Conservation (phyloP, 2,797 vertebrate species). For the Lagocephalus sceleratus region DNA sequence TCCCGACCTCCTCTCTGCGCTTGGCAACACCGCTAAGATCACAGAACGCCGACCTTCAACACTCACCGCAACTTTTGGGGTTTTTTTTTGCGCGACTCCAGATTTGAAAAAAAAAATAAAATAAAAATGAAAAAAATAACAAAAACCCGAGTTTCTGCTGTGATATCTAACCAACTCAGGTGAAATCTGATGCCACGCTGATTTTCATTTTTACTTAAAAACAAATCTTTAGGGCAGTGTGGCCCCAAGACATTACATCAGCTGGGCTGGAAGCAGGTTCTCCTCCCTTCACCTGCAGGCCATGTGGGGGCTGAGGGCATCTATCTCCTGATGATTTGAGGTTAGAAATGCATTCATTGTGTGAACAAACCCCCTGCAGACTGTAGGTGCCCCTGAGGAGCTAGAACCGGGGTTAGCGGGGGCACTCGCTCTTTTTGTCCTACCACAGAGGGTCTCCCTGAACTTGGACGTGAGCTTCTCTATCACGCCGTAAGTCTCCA, state of each 20-base stretch:
- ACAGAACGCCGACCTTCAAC: slow-evolving; percentile 36
- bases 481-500: slow-evolving; percentile 93
- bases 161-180: too few relatives aligned
- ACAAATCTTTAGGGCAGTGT: slow-evolving; percentile 42
- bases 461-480: slow-evolving; percentile 93
- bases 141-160: slow-evolving; percentile 26
- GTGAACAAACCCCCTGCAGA: slow-evolving; percentile 29
- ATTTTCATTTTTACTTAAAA: background rate
- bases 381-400: slow-evolving; percentile 55
- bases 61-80: slow-evolving; percentile 10
- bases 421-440: slow-evolving; percentile 44
- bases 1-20: slow-evolving; percentile 30
- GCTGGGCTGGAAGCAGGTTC: slow-evolving; percentile 45
- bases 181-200: background rate
- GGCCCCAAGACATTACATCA: slow-evolving; percentile 46
- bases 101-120: background rate
- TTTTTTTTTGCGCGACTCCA: background rate
- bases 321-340: slow-evolving; percentile 28
- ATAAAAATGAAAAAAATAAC: too few relatives aligned
- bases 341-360: slow-evolving; percentile 24
- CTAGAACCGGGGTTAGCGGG: slow-evolving; percentile 54
- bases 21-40: slow-evolving; percentile 49
- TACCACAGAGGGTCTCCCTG: slow-evolving; percentile 88
- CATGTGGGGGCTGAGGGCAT: slow-evolving; percentile 49
- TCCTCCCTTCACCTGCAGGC: slow-evolving; percentile 65